A percentile compares a stretch with the other conserved stretches of the same genome.
Conservation (phyloP, 2,113 vertebrate species). For the Cryptotis parvus region DNA sequence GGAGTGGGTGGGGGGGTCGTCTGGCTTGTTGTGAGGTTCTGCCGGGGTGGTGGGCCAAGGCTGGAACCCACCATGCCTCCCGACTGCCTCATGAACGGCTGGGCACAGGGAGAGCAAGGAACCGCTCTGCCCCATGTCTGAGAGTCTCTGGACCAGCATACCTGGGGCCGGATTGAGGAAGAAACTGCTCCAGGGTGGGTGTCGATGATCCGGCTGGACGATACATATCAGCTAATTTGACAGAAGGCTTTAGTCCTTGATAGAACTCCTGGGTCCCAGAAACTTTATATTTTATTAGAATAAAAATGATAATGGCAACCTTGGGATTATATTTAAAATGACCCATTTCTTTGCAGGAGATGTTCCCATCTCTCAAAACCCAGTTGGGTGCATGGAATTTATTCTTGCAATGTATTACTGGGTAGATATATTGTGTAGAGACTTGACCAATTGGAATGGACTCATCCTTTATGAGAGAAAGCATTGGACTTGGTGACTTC, state of each 20-base stretch:
- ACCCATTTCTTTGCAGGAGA: neutral
- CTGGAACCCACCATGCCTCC: too few species aligned
- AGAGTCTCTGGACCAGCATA: too few species aligned
- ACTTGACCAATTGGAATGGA: neutral
- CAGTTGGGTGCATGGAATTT: neutral
- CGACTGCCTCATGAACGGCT: too few species aligned
- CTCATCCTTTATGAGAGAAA: neutral
- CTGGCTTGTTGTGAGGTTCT: too few species aligned
- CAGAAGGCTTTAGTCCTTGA: neutral
- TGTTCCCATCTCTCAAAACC: neutral
- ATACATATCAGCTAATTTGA: too few species aligned
- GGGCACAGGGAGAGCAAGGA: too few species aligned
- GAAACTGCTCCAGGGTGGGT: too few species aligned
- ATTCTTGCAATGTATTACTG: neutral
- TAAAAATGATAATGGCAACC: neutral
- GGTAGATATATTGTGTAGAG: neutral
- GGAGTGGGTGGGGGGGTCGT: too few species aligned
- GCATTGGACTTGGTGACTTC: neutral
- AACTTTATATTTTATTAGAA: neutral
- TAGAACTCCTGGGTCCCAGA: neutral
- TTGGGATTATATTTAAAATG: neutral
- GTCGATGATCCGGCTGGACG: too few species aligned
- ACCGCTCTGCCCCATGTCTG: too few species aligned
- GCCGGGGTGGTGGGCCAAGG: too few species aligned
- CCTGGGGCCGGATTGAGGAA: too few species aligned